phyloP scores from a whole-genome alignment of 2,888 invertebrate genomes.

The Julus scandinavius region DNA sequence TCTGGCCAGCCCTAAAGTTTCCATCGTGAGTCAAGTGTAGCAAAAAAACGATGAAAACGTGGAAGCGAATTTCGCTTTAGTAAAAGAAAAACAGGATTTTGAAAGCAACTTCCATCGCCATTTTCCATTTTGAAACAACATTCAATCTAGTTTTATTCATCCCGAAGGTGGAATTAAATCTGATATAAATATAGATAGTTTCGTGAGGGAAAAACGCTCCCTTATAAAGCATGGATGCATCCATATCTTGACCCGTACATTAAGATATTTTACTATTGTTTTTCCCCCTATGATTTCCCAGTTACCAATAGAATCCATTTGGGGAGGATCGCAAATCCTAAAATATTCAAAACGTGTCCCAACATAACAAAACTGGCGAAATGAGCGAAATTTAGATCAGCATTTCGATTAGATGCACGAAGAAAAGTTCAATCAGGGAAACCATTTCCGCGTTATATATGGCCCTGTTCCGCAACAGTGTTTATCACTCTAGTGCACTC shows the following conservation, averaged over 20 bases:
- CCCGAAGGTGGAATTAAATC: slow-evolving; percentile 37
- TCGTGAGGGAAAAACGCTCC: slow-evolving; percentile 15
- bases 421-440: slow-evolving; percentile 46
- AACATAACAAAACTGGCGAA: slow-evolving; percentile 36
- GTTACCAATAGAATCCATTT: slow-evolving; percentile 28
- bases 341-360: slow-evolving; percentile 45
- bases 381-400: slow-evolving; percentile 45
- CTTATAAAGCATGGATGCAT: neutral
- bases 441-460: slow-evolving; percentile 31
- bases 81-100: slow-evolving; percentile 29
- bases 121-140: slow-evolving; percentile 46
- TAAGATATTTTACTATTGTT: slow-evolving; percentile 42
- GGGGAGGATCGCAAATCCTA: slow-evolving; percentile 17
- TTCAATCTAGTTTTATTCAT: slow-evolving; percentile 43
- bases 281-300: slow-evolving; percentile 33
- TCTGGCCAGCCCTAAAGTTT: neutral
- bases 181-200: slow-evolving; percentile 45
- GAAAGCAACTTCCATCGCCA: slow-evolving; percentile 45
- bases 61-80: slow-evolving; percentile 42
- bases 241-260: slow-evolving; percentile 35
- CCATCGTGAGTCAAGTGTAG: neutral
- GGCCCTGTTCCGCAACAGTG: slow-evolving; percentile 38
- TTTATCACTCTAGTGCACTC: slow-evolving; percentile 46
- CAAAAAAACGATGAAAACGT: neutral
- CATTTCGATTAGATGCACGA: slow-evolving; percentile 46